These are phyloP conservation scores for Microcebus murinus DNA, from an alignment of 2,113 vertebrate genomes.

Conservation along the genomic window DNA sequence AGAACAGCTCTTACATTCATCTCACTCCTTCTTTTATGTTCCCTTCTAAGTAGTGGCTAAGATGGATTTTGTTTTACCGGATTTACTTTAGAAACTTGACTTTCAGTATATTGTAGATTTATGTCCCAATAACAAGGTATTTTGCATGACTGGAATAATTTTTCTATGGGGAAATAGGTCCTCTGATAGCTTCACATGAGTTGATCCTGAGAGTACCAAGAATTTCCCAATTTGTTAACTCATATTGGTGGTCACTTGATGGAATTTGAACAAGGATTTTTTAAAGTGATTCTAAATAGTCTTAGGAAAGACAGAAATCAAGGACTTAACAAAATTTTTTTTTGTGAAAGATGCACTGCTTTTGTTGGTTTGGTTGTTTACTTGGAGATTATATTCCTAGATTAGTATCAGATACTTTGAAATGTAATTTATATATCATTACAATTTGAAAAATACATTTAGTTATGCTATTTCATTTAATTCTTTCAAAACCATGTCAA, in stretches of 20 bases:
- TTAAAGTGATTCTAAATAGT: constrained; percentile 9
- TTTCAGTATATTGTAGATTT: background rate
- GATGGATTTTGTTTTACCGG: background rate
- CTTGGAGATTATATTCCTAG: background rate
- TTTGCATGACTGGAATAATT: background rate
- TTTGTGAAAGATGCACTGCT: background rate
- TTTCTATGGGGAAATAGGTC: background rate
- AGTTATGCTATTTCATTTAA: background rate
- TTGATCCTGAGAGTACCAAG: background rate
- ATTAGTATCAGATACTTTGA: background rate
- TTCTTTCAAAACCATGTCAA: background rate
- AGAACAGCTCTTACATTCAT: background rate
- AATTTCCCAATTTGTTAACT: background rate
- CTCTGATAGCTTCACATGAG: background rate
- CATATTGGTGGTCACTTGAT: background rate
- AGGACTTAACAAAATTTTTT: background rate
- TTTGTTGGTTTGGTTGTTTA: constrained; percentile 14
- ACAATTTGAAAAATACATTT: constrained; percentile 21
- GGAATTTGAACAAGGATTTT: background rate
- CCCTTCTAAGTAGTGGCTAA: background rate
- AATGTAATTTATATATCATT: background rate
- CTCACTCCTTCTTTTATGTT: background rate
- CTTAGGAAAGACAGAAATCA: constrained; percentile 23
- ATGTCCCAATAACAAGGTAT: background rate
- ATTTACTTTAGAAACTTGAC: constrained; percentile 2